Percentiles rank a stretch among this genome's conserved stretches.
Evolutionary conservation across 1,140 invertebrate genomes (phyloP).

Genomic region (Saccostrea cuccullata): DNA sequence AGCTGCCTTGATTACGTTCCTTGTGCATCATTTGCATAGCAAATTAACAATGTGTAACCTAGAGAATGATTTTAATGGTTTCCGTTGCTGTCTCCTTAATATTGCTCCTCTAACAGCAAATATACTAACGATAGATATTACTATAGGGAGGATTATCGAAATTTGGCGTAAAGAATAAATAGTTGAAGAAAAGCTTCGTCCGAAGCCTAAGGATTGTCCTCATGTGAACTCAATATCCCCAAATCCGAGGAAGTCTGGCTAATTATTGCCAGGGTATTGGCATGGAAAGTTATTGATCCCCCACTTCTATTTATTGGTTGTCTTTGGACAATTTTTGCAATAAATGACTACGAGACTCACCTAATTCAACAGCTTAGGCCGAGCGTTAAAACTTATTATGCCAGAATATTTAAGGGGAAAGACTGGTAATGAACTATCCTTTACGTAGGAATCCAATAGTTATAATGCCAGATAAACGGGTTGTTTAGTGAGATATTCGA

Average conservation of each 20-base stretch:
- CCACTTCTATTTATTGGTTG: slow-evolving; percentile 23
- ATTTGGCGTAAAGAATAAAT: slow-evolving; percentile 15
- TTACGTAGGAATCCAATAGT: neutral
- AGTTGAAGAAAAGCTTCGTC: slow-evolving; percentile 13
- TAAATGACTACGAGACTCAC: slow-evolving; percentile 21
- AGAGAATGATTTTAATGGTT: neutral
- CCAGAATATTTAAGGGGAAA: neutral
- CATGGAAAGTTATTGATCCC: neutral
- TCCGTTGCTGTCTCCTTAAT: slow-evolving; percentile 21
- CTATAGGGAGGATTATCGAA: neutral
- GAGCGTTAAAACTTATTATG: slow-evolving; percentile 26
- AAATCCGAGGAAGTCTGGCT: slow-evolving; percentile 3
- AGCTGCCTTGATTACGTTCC: neutral
- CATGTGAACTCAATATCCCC: slow-evolving; percentile 24
- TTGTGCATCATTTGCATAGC: slow-evolving; percentile 24
- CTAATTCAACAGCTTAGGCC: slow-evolving; percentile 4
- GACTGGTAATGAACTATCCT: slow-evolving; percentile 23
- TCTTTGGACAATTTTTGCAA: slow-evolving; percentile 15
- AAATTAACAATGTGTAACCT: slow-evolving; percentile 23
- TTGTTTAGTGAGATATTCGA: no score
- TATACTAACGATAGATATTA: slow-evolving; percentile 18
- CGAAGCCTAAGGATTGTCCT: neutral
- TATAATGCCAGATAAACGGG: neutral
- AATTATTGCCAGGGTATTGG: slow-evolving; percentile 5
- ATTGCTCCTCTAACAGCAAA: neutral